Conservation (phyloP, 1,140 invertebrate genomes). For the Saccostrea glomerata region DNA sequence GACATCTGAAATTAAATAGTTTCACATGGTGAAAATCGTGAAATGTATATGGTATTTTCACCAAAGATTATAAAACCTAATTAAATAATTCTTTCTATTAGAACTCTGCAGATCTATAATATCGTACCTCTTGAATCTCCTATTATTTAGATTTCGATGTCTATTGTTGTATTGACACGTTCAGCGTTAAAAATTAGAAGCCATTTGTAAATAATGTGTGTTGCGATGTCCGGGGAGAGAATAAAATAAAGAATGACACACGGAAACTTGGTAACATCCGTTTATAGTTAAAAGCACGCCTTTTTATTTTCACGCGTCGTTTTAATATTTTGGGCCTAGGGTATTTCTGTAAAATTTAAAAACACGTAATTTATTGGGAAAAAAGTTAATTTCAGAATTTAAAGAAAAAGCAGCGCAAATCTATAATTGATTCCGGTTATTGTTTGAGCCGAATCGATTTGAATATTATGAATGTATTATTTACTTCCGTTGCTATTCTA, state of each 20-base stretch:
- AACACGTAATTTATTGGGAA: no score
- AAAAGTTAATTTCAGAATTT: no score
- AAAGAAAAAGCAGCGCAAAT: background rate
- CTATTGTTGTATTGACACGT: background rate
- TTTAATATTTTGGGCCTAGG: no score
- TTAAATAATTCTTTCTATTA: no score
- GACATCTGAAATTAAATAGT: background rate
- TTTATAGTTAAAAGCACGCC: background rate
- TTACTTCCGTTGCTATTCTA: constrained; percentile 35
- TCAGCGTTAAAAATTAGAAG: background rate
- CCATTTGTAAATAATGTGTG: constrained; percentile 33
- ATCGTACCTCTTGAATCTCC: no score
- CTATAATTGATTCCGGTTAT: background rate
- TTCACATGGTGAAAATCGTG: no score
- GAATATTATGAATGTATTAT: background rate
- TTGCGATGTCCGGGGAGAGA: constrained; percentile 6
- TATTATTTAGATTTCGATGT: no score
- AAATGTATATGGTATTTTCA: no score
- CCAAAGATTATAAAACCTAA: no score
- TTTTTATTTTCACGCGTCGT: background rate
- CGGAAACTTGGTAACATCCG: background rate
- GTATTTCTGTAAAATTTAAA: no score
- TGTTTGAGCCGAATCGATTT: background rate
- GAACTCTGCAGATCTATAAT: no score
- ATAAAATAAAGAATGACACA: background rate